Percentiles rank a stretch among this genome's conserved stretches.
Evolutionary conservation across 2,797 vertebrate genomes (phyloP).

Genomic region (Danio aesculapii): DNA sequence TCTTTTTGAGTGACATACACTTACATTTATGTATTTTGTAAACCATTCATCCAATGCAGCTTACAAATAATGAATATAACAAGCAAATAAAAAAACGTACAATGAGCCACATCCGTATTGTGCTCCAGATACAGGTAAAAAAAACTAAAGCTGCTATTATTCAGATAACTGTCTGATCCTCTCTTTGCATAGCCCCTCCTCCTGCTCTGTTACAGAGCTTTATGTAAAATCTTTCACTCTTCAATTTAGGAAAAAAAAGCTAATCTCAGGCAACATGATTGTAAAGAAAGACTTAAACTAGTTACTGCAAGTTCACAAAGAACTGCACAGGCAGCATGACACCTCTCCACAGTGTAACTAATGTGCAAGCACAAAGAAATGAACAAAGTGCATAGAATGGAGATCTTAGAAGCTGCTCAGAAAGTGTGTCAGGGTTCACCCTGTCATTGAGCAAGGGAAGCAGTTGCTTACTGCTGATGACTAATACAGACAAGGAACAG

Average conservation of each 20-base stretch:
- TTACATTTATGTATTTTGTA: too few relatives aligned
- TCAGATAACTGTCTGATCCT: neutral
- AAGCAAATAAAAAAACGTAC: too few relatives aligned
- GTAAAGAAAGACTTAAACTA: slow-evolving; percentile 13
- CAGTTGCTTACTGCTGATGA: slow-evolving; percentile 44
- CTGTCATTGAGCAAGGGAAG: slow-evolving; percentile 30
- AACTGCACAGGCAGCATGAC: slow-evolving; percentile 16
- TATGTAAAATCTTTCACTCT: neutral
- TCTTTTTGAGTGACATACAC: too few relatives aligned
- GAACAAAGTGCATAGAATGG: neutral
- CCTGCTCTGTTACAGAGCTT: neutral
- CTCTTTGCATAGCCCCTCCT: neutral
- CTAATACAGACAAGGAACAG: slow-evolving; percentile 4
- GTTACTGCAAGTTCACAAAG: neutral
- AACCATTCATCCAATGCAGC: too few relatives aligned
- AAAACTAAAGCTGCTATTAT: neutral
- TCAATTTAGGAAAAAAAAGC: neutral
- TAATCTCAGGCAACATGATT: neutral
- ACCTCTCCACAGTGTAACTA: neutral
- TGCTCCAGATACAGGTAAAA: neutral
- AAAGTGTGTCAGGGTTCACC: slow-evolving; percentile 49
- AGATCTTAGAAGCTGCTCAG: slow-evolving; percentile 7
- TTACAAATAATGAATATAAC: too few relatives aligned
- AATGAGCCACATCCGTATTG: neutral
- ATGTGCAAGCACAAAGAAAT: slow-evolving; percentile 11